Evolutionary conservation across 2,113 vertebrate species (phyloP), one percentile per base, ranked within the genome.

Genomic region (Nannobrachium achirus): DNA sequence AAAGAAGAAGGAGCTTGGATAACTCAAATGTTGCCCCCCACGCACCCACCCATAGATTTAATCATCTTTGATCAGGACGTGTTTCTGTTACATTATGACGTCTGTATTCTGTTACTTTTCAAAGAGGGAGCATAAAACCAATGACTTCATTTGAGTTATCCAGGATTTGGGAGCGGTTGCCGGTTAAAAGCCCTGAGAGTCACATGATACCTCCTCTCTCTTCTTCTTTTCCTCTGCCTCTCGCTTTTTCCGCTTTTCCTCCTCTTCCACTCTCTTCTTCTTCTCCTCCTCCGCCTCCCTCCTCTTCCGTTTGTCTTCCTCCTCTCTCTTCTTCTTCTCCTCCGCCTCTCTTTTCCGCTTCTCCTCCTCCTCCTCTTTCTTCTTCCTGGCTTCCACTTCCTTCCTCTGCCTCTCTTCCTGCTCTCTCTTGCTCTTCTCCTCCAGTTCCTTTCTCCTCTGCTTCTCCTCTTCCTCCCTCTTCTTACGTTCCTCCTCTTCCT

Each of bases 151-250:
- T 60, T 60, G 68, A 71, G 42, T 71, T 71, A 56, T 44, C 38
- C 53, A 62, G 13, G 38, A 8, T 56, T 56, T 64, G 57, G 11
- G 56, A 59, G 56, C 33, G 45, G 2, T 1, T 51, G 14, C 8
- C 4, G 7, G 62, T 10, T n/a, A 45, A 69, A 15, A 8, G 49
- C 6, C 56, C 2, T 40, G 15, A 38, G 44, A 44, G 56, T 56
- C 8, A 60, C 18, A 65, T 18, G 55, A 10, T 79, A 85, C 85
- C 82, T 89, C 82, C 16, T 81, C 83, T 76, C 78, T 88, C 8
- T 80, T 86, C 61, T 63, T 65, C 15, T 79, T 81, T 14, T 85
- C 73, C 6, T 78, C 76, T 63, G n/a, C 3, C 10, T 53, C n/a
- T 41, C 41, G 73, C 20, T 65, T 72, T 48, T 38, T 80, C 56